phyloP scores from a whole-genome alignment of 2,797 vertebrate genomes.

The Hirundo rustica region DNA sequence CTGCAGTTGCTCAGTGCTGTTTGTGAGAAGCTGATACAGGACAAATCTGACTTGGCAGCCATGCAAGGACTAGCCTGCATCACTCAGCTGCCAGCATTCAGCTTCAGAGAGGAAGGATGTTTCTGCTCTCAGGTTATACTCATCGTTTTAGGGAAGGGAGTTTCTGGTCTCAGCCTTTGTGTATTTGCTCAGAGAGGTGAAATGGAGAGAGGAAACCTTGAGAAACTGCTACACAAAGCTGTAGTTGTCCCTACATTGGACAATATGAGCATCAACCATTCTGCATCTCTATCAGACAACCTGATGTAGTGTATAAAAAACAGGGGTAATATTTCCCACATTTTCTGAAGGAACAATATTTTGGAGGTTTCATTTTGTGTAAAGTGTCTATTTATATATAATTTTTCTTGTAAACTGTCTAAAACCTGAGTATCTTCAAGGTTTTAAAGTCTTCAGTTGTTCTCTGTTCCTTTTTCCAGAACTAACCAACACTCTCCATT shows the following conservation, averaged over 20 bases:
- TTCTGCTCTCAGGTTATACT: not conserved
- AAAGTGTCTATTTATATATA: not conserved
- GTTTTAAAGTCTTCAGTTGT: not conserved
- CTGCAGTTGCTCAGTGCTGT: not conserved
- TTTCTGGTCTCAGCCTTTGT: not conserved
- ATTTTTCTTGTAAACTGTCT: not conserved
- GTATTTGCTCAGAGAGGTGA: accelerated
- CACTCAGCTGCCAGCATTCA: not conserved
- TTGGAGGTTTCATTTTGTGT: not conserved
- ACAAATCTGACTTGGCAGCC: not conserved
- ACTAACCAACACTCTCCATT: not conserved
- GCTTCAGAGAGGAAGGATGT: not conserved
- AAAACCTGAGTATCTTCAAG: not conserved
- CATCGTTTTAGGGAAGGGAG: not conserved
- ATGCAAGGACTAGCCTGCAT: not conserved
- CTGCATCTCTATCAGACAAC: not conserved
- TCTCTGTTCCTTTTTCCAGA: not conserved
- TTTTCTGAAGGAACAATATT: not conserved
- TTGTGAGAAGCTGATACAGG: not conserved
- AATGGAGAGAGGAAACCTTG: accelerated
- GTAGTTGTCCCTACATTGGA: not conserved
- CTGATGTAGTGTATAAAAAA: not conserved
- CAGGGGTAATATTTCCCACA: not conserved
- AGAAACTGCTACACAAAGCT: not conserved
- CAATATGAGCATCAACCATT: not conserved